These are phyloP conservation scores for Drosophila atripex DNA, from an alignment of 2,888 invertebrate genomes.

Conservation along the genomic window DNA sequence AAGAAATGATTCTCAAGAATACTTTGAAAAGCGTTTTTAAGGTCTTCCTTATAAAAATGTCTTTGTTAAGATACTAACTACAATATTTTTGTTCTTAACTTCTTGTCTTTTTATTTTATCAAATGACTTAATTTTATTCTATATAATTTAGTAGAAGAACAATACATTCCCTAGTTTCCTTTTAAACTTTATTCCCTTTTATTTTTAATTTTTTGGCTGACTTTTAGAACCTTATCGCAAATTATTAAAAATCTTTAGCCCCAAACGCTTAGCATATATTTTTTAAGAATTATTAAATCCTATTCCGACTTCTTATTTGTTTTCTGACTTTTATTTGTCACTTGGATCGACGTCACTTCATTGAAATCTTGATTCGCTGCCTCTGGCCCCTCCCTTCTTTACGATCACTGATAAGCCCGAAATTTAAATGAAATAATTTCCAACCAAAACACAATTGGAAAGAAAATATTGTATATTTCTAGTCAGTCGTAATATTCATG, in stretches of 20 bases:
- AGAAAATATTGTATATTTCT: background rate
- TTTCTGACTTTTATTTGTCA: conserved; percentile 37
- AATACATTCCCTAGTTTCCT: no score
- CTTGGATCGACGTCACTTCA: conserved; percentile 37
- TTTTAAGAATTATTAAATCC: background rate
- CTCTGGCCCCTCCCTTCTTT: conserved; percentile 19
- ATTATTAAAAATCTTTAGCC: background rate
- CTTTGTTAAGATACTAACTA: no score
- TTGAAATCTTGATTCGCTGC: conserved; percentile 7
- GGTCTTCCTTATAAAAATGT: no score
- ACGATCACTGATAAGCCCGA: conserved; percentile 28
- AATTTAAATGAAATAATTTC: conserved; percentile 21
- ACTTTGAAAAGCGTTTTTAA: no score
- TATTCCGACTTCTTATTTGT: conserved; percentile 12
- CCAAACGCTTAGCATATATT: background rate
- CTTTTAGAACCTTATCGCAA: background rate
- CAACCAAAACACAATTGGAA: background rate
- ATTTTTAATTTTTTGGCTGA: no score
- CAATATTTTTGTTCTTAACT: no score
- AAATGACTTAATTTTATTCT: no score
- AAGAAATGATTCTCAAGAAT: no score
- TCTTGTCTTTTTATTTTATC: no score
- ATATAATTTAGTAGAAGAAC: no score
- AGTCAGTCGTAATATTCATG: conserved; percentile 22
- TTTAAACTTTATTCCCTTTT: no score